Conservation (phyloP, 2,113 vertebrate species). For the Callipepla californica region DNA sequence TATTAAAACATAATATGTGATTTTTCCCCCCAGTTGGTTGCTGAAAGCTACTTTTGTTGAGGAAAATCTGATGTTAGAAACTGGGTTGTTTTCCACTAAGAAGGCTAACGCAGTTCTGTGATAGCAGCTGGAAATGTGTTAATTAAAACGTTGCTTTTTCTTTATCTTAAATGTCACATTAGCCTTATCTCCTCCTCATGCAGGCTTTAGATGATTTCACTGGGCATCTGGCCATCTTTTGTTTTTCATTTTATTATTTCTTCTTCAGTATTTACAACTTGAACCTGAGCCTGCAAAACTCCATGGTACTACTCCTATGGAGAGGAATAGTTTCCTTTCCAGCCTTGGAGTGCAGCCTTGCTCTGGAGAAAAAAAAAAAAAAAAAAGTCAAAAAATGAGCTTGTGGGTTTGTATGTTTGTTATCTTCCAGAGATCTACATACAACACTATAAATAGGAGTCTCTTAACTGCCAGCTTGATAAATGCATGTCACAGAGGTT, state of each 20-base stretch:
- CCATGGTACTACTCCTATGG: constrained; percentile 31
- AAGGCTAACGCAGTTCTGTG: constrained; percentile 4
- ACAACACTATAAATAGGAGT: background rate
- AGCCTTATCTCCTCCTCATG: constrained; percentile 9
- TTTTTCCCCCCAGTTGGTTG: fast-evolving
- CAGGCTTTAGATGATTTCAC: background rate
- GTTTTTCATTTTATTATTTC: constrained; percentile 46
- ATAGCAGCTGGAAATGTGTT: background rate
- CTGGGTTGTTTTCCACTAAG: background rate
- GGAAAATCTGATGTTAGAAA: background rate
- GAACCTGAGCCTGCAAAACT: constrained; percentile 34
- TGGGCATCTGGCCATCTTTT: constrained; percentile 49
- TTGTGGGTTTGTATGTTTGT: background rate
- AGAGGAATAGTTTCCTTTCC: constrained; percentile 16
- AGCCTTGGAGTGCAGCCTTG: constrained; percentile 5
- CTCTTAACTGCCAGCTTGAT: constrained; percentile 33
- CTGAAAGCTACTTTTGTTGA: constrained; percentile 21
- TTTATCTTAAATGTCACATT: constrained; percentile 32
- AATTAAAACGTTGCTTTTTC: constrained; percentile 40
- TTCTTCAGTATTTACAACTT: constrained; percentile 9
- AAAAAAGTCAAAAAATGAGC: background rate
- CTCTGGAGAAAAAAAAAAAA: background rate
- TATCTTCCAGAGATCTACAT: constrained; percentile 17
- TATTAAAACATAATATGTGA: constrained; percentile 35
- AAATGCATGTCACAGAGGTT: constrained; percentile 40